Evolutionary conservation across 2,797 vertebrate species (phyloP).

Genomic region (Tapera naevia): DNA sequence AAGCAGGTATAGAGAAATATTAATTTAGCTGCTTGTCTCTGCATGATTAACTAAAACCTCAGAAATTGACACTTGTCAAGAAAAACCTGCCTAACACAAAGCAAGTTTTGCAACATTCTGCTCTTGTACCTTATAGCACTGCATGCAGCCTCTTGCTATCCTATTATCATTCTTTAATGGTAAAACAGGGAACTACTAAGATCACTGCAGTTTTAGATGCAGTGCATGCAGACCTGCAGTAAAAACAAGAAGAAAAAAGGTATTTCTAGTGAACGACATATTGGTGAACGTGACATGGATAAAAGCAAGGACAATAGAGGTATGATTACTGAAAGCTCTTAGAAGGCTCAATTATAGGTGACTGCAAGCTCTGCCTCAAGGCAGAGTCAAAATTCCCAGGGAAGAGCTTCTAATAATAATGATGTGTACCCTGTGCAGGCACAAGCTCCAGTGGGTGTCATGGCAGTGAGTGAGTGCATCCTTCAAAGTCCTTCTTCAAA

Average conservation of each 20-base stretch:
- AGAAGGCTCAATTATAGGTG: background rate
- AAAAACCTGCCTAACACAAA: background rate
- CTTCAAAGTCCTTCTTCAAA: background rate
- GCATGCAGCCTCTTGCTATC: background rate
- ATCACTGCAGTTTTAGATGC: background rate
- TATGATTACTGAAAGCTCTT: background rate
- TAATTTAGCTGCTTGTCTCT: slow-evolving; percentile 53
- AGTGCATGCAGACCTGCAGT: background rate
- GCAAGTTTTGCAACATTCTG: background rate
- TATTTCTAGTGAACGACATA: background rate
- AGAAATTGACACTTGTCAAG: background rate
- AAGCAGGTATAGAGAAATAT: slow-evolving; percentile 24
- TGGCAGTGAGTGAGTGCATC: background rate
- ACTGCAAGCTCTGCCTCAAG: background rate
- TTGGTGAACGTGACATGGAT: background rate
- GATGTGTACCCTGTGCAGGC: too few relatives aligned
- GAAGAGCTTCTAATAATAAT: background rate
- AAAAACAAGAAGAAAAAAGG: background rate
- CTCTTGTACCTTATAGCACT: background rate
- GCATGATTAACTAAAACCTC: slow-evolving; percentile 25
- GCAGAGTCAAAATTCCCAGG: background rate
- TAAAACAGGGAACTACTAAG: background rate
- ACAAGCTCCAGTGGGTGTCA: background rate
- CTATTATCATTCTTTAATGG: background rate
- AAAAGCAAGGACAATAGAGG: background rate